Evolutionary conservation across 2,113 vertebrate species (phyloP), one percentile per base, ranked within the genome.

Genomic region (Tautogolabrus adspersus): DNA sequence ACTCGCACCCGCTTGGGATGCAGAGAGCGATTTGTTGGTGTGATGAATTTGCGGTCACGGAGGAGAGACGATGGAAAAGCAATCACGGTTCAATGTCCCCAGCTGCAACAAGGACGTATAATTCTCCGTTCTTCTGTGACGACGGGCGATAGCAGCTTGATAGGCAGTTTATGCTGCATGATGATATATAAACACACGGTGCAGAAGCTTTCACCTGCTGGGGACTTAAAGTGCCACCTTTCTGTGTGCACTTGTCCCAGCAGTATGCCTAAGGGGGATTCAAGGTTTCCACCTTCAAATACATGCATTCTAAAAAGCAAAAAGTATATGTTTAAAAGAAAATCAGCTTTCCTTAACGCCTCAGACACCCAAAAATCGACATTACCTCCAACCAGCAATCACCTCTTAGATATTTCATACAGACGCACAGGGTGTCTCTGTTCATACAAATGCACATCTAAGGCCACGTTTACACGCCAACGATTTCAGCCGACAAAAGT

Each of bases 21-120:
- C 72, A 40, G 58, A 60, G 58, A 65, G 62, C 18, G 19, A 69
- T 81, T 85, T 75, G 81, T n/a, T 65, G 46, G 69, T 10, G 70
- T 79, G 81, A 85, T 74, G 65, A 80, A 89, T 87, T 73, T 72
- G 67, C 78, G 54, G 84, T 74, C 64, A 46, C 42, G 55, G 70
- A 61, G 30, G 71, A 77, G 68, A 81, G 79, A 75, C 30, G 71
- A 78, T 62, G 81, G 75, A 54, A 82, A 86, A 83, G 79, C 79
- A 91, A 89, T 90, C 87, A 87, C 55, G 66, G 68, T 80, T 88
- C 76, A 84, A 49, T 37, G 72, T 87, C 77, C 55, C 52, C 75
- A 40, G 71, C 75, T 78, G 84, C 67, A 52, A 10, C 63, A 1
- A 34, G 56, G 71, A 70, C 19, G 18, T 44, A 44, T 75, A 75